Conservation (phyloP, 2,113 vertebrate species). For the Rafetus swinhoei region DNA sequence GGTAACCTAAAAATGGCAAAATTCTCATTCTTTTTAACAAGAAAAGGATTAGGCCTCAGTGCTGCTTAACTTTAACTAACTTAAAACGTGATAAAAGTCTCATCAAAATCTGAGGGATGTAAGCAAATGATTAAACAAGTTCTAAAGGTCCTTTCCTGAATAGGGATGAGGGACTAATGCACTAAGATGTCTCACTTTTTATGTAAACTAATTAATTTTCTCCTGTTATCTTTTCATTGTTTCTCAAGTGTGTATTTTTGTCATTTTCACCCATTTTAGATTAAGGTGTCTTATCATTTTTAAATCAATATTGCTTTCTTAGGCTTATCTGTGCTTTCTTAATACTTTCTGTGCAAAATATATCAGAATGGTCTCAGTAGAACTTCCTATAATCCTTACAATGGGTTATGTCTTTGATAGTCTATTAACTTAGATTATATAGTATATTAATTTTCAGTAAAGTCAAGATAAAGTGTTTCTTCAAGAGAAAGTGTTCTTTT, state of each 20-base stretch:
- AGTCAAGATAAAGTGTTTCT: slow-evolving; percentile 65
- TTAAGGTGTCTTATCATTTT: slow-evolving; percentile 70
- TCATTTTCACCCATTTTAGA: slow-evolving; percentile 66
- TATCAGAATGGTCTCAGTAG: slow-evolving; percentile 48
- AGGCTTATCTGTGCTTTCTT: slow-evolving; percentile 67
- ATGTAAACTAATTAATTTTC: slow-evolving; percentile 70
- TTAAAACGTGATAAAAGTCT: not conserved
- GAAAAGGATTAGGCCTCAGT: slow-evolving; percentile 3
- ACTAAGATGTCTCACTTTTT: slow-evolving; percentile 49
- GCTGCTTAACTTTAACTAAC: not conserved
- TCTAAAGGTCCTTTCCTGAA: slow-evolving; percentile 25
- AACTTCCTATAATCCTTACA: slow-evolving; percentile 61
- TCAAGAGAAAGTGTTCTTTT: slow-evolving; percentile 54
- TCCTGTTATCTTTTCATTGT: slow-evolving; percentile 61
- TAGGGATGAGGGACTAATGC: slow-evolving; percentile 20
- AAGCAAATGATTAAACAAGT: slow-evolving; percentile 7
- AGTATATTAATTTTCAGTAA: slow-evolving; percentile 65
- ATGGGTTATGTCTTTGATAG: slow-evolving; percentile 68
- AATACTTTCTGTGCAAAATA: slow-evolving; percentile 52
- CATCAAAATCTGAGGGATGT: slow-evolving; percentile 8
- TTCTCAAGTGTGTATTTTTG: slow-evolving; percentile 70
- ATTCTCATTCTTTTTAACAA: not conserved
- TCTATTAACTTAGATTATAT: slow-evolving; percentile 74
- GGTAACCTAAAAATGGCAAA: not conserved
- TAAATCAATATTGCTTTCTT: slow-evolving; percentile 72